phyloP scores from a whole-genome alignment of 2,113 vertebrate species.

The Thamnaconus septentrionalis region DNA sequence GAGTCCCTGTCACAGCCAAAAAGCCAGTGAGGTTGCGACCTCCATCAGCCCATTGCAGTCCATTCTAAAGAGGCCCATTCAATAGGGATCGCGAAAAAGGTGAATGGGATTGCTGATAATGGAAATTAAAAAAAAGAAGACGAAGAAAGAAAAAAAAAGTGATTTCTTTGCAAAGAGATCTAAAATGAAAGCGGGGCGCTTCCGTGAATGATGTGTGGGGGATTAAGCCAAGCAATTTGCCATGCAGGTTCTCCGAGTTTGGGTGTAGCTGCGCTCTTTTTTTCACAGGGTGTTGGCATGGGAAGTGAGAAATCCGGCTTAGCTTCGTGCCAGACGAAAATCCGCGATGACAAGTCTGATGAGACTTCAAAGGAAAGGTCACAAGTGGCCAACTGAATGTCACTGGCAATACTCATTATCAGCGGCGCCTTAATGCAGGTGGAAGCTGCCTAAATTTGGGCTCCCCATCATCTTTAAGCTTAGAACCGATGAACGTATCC shows the following conservation, averaged over 20 bases:
- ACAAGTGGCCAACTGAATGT: conserved; percentile 50
- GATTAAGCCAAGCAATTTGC: conserved; percentile 43
- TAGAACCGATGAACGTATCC: not conserved
- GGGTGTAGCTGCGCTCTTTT: conserved; percentile 4
- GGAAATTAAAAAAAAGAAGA: no score
- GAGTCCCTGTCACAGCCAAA: conserved; percentile 51
- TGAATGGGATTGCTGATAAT: no score
- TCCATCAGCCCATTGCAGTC: conserved; percentile 31
- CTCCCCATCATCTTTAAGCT: not conserved
- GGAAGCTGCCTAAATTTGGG: conserved; percentile 7
- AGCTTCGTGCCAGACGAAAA: conserved; percentile 54
- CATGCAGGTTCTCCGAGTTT: conserved; percentile 36
- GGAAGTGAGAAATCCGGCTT: conserved; percentile 62
- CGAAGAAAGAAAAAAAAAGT: not conserved
- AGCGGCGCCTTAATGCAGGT: conserved; percentile 16
- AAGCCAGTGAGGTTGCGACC: conserved; percentile 51
- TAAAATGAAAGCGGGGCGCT: not conserved
- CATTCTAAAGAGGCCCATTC: conserved; percentile 41
- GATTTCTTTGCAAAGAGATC: conserved; percentile 33
- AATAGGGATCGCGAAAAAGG: conserved; percentile 7
- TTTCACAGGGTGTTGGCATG: conserved; percentile 48
- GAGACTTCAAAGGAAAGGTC: conserved; percentile 63
- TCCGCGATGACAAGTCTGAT: conserved; percentile 54
- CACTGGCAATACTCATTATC: conserved; percentile 43
- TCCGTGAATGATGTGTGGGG: conserved; percentile 18